Percentiles rank a stretch among this genome's conserved stretches.
phyloP scores from a whole-genome alignment of 2,113 vertebrate species.

The Corythaixoides concolor region DNA sequence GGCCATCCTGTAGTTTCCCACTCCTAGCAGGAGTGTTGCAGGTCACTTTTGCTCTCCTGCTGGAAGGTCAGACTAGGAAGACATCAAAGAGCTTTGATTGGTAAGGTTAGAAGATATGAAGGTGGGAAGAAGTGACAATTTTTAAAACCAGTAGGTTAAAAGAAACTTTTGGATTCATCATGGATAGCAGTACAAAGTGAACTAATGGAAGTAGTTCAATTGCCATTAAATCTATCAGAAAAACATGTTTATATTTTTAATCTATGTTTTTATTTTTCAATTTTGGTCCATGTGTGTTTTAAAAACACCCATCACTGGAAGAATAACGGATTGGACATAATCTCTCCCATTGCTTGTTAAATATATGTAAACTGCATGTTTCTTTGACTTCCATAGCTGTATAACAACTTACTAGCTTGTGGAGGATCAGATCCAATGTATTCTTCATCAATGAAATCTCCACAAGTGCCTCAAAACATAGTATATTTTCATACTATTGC shows the following conservation, averaged over 20 bases:
- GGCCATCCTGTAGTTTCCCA: neutral
- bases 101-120: neutral
- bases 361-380: neutral
- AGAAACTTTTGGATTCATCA: neutral
- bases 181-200: neutral
- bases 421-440: neutral
- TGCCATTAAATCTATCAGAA: neutral
- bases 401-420: neutral
- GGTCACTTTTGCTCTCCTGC: neutral
- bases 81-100: neutral
- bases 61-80: neutral
- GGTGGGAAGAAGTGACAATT: neutral
- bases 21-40: neutral
- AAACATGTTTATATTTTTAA: neutral
- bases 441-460: conserved; percentile 34
- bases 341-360: neutral
- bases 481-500: conserved; percentile 28
- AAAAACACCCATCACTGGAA: neutral
- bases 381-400: neutral
- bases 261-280: neutral
- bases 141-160: neutral
- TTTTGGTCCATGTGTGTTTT: neutral
- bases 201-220: neutral
- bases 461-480: neutral
- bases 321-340: neutral